These are phyloP conservation scores for Nannospalax galili DNA, from an alignment of 2,113 vertebrate genomes.

Conservation along the genomic window DNA sequence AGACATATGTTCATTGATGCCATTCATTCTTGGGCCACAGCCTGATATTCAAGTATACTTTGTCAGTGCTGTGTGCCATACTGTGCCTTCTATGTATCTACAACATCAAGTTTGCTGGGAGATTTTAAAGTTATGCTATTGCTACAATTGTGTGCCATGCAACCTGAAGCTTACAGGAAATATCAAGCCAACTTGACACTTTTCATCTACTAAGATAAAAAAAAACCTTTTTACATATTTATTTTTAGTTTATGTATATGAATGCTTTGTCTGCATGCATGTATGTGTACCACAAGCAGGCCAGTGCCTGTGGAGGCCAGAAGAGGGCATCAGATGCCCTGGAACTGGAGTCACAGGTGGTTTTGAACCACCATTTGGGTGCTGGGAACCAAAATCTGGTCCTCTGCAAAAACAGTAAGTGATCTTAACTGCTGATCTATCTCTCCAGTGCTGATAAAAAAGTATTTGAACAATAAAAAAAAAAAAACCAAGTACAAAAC, in stretches of 20 bases:
- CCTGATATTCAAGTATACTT: not conserved
- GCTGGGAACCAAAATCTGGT: too few relatives aligned
- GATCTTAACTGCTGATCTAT: not conserved
- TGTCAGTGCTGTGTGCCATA: fast-evolving
- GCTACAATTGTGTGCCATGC: not conserved
- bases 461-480: not conserved
- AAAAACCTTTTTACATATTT: not conserved
- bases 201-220: not conserved
- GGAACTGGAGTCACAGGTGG: too few relatives aligned
- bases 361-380: too few relatives aligned
- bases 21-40: not conserved
- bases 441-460: not conserved
- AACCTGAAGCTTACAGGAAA: not conserved
- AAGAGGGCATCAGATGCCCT: too few relatives aligned
- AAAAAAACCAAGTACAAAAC: fast-evolving
- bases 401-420: not conserved
- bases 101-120: not conserved
- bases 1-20: not conserved
- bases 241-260: not conserved
- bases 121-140: not conserved
- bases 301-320: too few relatives aligned
- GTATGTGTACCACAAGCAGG: too few relatives aligned
- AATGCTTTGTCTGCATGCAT: not conserved
- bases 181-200: not conserved
- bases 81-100: not conserved